phyloP scores from a whole-genome alignment of 2,888 invertebrate species.

The Drosophila mettleri region DNA sequence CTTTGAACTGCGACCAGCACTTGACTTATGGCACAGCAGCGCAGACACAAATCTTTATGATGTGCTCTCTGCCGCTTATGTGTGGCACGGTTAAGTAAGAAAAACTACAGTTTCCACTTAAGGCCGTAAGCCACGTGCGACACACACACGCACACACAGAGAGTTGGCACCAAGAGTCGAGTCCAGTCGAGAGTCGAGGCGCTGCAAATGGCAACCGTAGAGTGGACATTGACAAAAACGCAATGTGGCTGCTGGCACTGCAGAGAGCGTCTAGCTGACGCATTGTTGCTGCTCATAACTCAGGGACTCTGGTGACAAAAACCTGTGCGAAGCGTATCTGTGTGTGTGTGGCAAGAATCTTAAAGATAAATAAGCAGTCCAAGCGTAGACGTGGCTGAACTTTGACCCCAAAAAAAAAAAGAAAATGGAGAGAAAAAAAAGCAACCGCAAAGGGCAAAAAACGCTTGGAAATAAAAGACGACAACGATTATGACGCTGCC shows the following conservation, averaged over 20 bases:
- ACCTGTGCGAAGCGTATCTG: slow-evolving; percentile 60
- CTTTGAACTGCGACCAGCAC: slow-evolving; percentile 72
- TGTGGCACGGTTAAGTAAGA: slow-evolving; percentile 75
- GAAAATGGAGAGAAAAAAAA: too few relatives aligned
- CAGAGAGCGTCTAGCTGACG: slow-evolving; percentile 65
- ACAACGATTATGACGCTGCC: slow-evolving; percentile 72
- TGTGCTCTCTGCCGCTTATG: slow-evolving; percentile 31
- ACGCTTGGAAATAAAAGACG: slow-evolving; percentile 40
- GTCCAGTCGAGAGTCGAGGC: slow-evolving; percentile 39
- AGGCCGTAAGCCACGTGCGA: slow-evolving; percentile 52
- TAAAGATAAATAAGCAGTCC: slow-evolving; percentile 81
- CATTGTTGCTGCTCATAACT: slow-evolving; percentile 82
- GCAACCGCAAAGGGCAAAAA: slow-evolving; percentile 58
- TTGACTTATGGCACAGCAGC: slow-evolving; percentile 77
- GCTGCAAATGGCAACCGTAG: slow-evolving; percentile 70
- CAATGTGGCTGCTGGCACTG: slow-evolving; percentile 44
- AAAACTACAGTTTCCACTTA: slow-evolving; percentile 82
- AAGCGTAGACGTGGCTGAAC: slow-evolving; percentile 66
- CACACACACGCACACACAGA: slow-evolving; percentile 39
- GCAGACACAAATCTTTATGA: slow-evolving; percentile 80
- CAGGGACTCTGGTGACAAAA: slow-evolving; percentile 52
- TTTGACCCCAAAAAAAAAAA: slow-evolving; percentile 80
- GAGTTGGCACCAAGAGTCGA: slow-evolving; percentile 11
- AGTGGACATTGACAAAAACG: slow-evolving; percentile 82
- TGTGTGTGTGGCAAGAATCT: slow-evolving; percentile 68